Percentiles rank a stretch among this genome's conserved stretches.
Evolutionary conservation across 2,797 vertebrate species (phyloP).

Genomic region (Ctenosaura bakeri): DNA sequence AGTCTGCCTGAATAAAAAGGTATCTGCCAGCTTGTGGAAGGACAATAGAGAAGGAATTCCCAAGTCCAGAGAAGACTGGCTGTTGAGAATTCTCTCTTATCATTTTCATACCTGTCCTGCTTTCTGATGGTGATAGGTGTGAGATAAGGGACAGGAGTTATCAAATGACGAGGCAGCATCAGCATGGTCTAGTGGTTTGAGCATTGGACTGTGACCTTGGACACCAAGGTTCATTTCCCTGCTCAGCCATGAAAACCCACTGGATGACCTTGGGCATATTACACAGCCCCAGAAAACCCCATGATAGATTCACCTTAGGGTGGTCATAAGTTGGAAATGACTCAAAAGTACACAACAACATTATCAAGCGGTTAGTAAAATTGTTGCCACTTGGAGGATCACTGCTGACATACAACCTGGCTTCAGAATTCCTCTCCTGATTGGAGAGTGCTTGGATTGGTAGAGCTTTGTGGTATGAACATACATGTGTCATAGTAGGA

Average conservation of each 20-base stretch:
- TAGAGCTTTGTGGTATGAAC: slow-evolving; percentile 44
- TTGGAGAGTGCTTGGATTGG: slow-evolving; percentile 11
- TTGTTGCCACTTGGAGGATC: not conserved
- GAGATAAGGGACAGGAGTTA: not conserved
- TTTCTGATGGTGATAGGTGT: not conserved
- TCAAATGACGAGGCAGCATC: no score
- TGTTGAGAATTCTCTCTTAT: not conserved
- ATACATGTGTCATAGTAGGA: slow-evolving; percentile 56
- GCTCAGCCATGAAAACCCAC: no score
- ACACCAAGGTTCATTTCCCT: no score
- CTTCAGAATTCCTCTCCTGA: not conserved
- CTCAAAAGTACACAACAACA: no score
- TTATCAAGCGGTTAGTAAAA: not conserved
- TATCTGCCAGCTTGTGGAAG: not conserved
- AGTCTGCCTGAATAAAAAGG: not conserved
- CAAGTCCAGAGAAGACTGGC: not conserved
- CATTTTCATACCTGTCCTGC: not conserved
- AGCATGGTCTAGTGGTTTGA: no score
- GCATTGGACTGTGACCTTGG: no score
- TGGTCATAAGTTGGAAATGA: no score
- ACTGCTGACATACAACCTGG: not conserved
- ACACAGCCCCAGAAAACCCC: no score
- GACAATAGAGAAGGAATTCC: not conserved
- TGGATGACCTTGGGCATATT: no score
- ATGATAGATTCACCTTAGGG: no score